These are phyloP conservation scores for Phoenoteleia sp. DNA, from an alignment of 2,888 invertebrate genomes.

Conservation along the genomic window DNA sequence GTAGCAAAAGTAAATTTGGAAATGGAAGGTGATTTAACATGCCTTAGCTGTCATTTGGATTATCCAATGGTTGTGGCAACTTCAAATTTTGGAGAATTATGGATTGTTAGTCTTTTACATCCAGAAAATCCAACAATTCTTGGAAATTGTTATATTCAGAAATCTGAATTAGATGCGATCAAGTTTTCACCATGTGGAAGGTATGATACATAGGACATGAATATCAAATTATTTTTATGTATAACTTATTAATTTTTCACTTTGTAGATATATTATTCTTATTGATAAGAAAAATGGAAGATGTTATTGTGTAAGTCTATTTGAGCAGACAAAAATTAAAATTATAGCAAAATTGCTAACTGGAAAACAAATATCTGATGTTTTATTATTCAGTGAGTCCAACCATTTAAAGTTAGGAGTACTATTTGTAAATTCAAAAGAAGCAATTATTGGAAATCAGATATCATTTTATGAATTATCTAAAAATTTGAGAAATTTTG, in stretches of 20 bases:
- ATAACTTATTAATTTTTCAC: slow-evolving; percentile 15
- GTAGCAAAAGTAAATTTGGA: slow-evolving; percentile 73
- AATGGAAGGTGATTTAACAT: slow-evolving; percentile 74
- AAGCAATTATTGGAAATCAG: slow-evolving; percentile 67
- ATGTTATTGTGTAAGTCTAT: slow-evolving; percentile 79
- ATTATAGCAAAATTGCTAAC: slow-evolving; percentile 73
- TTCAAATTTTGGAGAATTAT: slow-evolving; percentile 79
- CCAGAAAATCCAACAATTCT: slow-evolving; percentile 76
- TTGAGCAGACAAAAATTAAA: slow-evolving; percentile 57
- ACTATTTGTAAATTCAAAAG: slow-evolving; percentile 58
- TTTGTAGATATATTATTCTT: neutral
- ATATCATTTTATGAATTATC: slow-evolving; percentile 75
- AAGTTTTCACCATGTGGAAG: slow-evolving; percentile 81
- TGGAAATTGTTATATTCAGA: slow-evolving; percentile 76
- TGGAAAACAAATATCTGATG: slow-evolving; percentile 75
- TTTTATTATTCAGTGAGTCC: slow-evolving; percentile 75
- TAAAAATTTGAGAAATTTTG: slow-evolving; percentile 45
- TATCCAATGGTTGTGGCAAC: slow-evolving; percentile 78
- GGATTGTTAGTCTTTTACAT: slow-evolving; percentile 74
- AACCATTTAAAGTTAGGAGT: slow-evolving; percentile 74
- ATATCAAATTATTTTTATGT: too few relatives aligned
- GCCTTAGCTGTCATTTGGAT: slow-evolving; percentile 79
- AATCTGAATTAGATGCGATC: slow-evolving; percentile 77
- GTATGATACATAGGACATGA: too few relatives aligned
- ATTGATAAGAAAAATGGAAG: slow-evolving; percentile 76